phyloP scores from a whole-genome alignment of 2,797 vertebrate genomes.

The Eidolon dupreanum region DNA sequence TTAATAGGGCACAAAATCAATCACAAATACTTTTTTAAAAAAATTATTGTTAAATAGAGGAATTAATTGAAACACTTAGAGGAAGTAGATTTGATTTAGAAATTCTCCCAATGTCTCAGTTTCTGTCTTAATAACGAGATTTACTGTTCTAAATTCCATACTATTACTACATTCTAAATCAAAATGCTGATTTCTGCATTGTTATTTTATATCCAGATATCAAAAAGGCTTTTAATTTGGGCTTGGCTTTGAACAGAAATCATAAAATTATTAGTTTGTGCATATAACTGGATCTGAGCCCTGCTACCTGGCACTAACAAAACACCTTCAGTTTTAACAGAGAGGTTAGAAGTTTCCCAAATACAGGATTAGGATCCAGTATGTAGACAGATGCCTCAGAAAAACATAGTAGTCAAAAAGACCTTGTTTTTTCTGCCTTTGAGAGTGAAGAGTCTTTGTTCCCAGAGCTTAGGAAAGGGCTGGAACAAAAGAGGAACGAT shows the following conservation, averaged over 20 bases:
- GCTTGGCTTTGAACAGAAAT: background rate
- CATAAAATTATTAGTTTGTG: background rate
- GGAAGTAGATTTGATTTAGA: background rate
- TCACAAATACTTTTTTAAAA: background rate
- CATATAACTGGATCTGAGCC: background rate
- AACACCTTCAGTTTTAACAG: background rate
- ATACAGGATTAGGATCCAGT: background rate
- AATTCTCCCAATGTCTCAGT: background rate
- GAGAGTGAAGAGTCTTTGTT: background rate
- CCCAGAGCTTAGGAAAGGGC: background rate
- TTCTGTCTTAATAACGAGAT: conserved; percentile 13
- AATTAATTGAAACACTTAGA: conserved; percentile 40
- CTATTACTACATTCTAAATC: background rate
- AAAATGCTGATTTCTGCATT: background rate
- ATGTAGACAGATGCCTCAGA: background rate
- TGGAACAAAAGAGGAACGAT: background rate
- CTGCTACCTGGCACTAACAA: background rate
- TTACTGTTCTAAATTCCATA: background rate
- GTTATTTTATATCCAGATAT: background rate
- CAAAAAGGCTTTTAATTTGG: conserved; percentile 20
- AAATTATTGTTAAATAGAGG: background rate
- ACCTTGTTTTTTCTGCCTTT: background rate
- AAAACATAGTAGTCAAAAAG: background rate
- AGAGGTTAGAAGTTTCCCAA: background rate
- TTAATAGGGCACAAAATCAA: background rate